Base-by-base conservation (phyloP, 2,888 invertebrate genomes). In the Agrochola lota region DNA sequence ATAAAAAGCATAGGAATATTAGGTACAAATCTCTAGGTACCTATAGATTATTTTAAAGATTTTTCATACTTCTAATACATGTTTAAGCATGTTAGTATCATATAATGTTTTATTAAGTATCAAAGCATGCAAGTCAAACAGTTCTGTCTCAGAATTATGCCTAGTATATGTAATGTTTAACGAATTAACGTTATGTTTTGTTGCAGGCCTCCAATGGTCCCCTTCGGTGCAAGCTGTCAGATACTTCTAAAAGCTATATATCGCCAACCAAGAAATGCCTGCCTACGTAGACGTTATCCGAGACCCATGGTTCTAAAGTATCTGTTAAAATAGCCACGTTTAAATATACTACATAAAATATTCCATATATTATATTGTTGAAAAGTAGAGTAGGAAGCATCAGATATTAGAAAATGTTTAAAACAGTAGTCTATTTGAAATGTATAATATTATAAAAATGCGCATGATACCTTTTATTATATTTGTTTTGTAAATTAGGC, bases 171-270 rank as follows among this genome's bases (percentile, higher is more conserved):
- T 23, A n/a, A 77, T 23, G 1, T 55, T 59, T 46, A 35, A 2
- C 20, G 3, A 52, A 68, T 35, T 86, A 77, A 74, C n/a, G 43
- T 74, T 59, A 12, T 67, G 17, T 87, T 79, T 72, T 84, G 64
- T 73, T 91, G 55, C 94, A 95, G 95, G 92, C 80, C 90, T 92
- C 89, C 91, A 91, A 84, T 94, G 94, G 93, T 82, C 87, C 57
- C 91, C 93, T 8, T 90, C 91, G 40, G 83, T 86, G 79, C 92
- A 91, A 80, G 81, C 89, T 62, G 91, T 86, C 78, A 91, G 89
- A 89, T 92, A 91, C 87, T 92, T 87, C 84, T 93, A 91, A 90
- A 87, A 73, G 60, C 73, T 64, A 57, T 62, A 82, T 59, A 64
- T 62, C 80, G n/a, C 69, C 78, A 80, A 73, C 78, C 82, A 81